phyloP scores from a whole-genome alignment of 2,113 vertebrate genomes.

The Callospermophilus lateralis region DNA sequence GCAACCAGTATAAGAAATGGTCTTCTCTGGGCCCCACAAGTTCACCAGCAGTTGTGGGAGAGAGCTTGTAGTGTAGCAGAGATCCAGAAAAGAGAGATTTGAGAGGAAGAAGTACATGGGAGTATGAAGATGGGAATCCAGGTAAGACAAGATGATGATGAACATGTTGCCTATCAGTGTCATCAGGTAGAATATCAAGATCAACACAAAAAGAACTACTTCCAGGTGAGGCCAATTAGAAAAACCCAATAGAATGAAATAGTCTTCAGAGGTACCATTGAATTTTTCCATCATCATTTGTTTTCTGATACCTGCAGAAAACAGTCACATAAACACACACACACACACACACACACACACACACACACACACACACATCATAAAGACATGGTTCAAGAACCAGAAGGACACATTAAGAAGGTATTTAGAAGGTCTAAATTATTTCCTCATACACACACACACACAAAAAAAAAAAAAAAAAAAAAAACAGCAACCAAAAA shows the following conservation, averaged over 20 bases:
- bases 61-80: slow-evolving; percentile 32
- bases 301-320: background rate
- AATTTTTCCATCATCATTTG: background rate
- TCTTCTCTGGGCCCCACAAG: background rate
- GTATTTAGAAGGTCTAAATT: background rate
- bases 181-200: slow-evolving; percentile 51
- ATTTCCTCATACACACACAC: background rate
- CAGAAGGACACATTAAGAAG: background rate
- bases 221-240: slow-evolving; percentile 6
- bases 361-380: no score
- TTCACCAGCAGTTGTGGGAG: slow-evolving; percentile 24
- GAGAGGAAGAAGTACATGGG: background rate
- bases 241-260: slow-evolving; percentile 46
- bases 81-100: slow-evolving; percentile 28
- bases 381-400: background rate
- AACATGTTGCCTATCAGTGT: slow-evolving; percentile 24
- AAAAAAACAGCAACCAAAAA: no score
- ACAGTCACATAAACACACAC: background rate
- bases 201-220: background rate
- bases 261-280: background rate
- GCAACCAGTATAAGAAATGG: slow-evolving; percentile 3
- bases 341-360: no score
- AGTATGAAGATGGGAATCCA: background rate
- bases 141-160: background rate
- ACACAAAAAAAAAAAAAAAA: no score